phyloP scores from a whole-genome alignment of 2,888 invertebrate species.

The Drosophila fungiperda region DNA sequence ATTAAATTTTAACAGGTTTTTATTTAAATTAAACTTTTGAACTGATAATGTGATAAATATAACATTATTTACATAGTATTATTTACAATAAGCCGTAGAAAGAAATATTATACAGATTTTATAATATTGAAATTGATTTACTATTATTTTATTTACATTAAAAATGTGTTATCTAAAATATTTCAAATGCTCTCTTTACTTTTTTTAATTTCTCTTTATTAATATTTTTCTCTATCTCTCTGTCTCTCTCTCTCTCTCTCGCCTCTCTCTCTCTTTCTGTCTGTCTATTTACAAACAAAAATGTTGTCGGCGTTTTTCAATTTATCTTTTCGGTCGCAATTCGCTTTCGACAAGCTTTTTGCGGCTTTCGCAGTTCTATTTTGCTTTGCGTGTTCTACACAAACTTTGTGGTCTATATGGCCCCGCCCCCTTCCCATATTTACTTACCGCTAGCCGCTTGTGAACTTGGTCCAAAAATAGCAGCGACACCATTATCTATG shows the following conservation, averaged over 20 bases:
- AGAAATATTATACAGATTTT: neutral
- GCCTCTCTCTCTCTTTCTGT: slow-evolving; percentile 15
- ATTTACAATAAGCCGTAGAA: neutral
- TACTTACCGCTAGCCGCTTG: slow-evolving; percentile 82
- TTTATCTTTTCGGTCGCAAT: slow-evolving; percentile 24
- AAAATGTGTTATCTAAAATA: neutral
- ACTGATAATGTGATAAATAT: neutral
- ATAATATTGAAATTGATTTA: neutral
- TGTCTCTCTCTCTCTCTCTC: accelerated
- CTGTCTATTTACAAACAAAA: slow-evolving; percentile 62
- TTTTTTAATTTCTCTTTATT: neutral
- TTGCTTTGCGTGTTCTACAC: slow-evolving; percentile 65
- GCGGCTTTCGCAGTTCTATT: slow-evolving; percentile 46
- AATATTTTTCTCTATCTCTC: neutral
- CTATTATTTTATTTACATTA: neutral
- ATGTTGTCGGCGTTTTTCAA: neutral
- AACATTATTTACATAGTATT: neutral
- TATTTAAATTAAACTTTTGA: neutral
- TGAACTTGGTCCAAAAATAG: slow-evolving; percentile 89
- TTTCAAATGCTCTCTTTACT: neutral
- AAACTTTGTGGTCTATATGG: slow-evolving; percentile 17
- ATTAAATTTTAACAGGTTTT: neutral
- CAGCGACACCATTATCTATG: slow-evolving; percentile 88
- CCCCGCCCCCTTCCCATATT: neutral
- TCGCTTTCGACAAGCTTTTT: slow-evolving; percentile 32